A percentile compares a stretch with the other conserved stretches of the same genome.
phyloP scores from a whole-genome alignment of 2,888 invertebrate species.

The Ennomos erosarius region DNA sequence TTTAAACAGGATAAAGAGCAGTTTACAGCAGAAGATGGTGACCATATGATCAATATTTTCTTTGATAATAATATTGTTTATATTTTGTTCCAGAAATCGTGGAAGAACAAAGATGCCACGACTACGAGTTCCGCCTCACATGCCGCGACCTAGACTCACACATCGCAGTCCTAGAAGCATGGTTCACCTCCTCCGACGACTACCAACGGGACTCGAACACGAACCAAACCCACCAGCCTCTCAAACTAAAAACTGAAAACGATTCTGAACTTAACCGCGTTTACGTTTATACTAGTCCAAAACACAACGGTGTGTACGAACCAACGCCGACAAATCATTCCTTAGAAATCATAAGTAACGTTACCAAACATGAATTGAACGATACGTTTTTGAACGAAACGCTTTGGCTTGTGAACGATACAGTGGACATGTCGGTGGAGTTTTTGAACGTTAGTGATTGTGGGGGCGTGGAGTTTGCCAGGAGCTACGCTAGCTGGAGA shows the following conservation, averaged over 20 bases:
- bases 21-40: background rate
- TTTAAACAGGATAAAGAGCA: no score
- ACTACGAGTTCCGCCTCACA: constrained; percentile 85
- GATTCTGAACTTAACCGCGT: constrained; percentile 74
- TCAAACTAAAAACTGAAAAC: constrained; percentile 68
- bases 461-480: constrained; percentile 62
- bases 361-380: constrained; percentile 35
- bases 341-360: constrained; percentile 50
- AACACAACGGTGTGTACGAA: constrained; percentile 74
- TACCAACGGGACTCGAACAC: constrained; percentile 61
- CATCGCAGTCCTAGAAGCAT: constrained; percentile 87
- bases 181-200: constrained; percentile 77
- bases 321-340: constrained; percentile 61
- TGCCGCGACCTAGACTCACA: constrained; percentile 87
- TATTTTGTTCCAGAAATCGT: constrained; percentile 86
- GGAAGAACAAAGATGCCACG: constrained; percentile 86
- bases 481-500: constrained; percentile 78
- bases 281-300: constrained; percentile 78
- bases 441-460: constrained; percentile 68
- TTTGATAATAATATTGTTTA: no score
- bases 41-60: background rate
- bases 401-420: constrained; percentile 57
- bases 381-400: constrained; percentile 54
- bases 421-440: constrained; percentile 61
- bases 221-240: constrained; percentile 44